phyloP scores from a whole-genome alignment of 2,113 vertebrate genomes.

The Phainopepla nitens region DNA sequence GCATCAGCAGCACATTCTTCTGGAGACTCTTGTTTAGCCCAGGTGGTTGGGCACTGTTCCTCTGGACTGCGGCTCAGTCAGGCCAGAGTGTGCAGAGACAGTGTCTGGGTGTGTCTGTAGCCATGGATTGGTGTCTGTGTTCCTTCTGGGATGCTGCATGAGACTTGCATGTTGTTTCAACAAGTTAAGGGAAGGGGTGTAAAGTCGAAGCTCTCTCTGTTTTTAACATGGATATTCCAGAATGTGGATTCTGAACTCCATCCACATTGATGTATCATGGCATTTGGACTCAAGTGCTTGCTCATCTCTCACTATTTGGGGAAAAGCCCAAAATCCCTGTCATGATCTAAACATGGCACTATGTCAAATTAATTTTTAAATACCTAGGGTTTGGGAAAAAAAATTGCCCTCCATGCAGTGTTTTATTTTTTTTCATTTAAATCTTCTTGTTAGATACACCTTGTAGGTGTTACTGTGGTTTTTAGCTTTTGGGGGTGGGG shows the following conservation, averaged over 20 bases:
- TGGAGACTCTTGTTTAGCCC: not conserved
- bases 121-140: not conserved
- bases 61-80: not conserved
- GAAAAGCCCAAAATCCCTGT: not conserved
- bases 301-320: constrained; percentile 22
- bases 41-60: not conserved
- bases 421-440: not conserved
- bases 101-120: not conserved
- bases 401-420: not conserved
- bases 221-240: not conserved
- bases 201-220: not conserved
- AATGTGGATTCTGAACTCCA: not conserved
- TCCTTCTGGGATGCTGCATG: constrained; percentile 36
- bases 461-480: not conserved
- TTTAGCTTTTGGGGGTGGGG: not conserved
- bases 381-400: not conserved
- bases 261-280: not conserved
- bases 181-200: not conserved
- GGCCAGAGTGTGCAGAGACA: not conserved
- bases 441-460: not conserved
- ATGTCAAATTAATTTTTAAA: not conserved
- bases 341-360: not conserved
- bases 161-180: not conserved
- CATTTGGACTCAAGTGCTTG: not conserved
- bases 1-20: not conserved